These are phyloP conservation scores for Sebastes cheni DNA, from an alignment of 2,797 vertebrate genomes.

Conservation along the genomic window DNA sequence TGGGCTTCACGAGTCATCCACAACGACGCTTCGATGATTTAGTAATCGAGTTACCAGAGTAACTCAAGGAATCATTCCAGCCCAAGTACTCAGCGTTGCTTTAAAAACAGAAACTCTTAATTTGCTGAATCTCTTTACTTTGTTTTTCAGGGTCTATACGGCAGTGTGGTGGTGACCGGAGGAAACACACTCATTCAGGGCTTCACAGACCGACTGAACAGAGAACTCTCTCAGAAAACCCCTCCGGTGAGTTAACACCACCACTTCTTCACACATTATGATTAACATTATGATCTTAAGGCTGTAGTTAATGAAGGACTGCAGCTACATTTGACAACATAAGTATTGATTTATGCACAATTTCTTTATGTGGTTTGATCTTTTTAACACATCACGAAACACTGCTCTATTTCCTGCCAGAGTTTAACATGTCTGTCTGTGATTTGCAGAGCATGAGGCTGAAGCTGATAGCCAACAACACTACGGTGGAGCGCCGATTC, in stretches of 20 bases:
- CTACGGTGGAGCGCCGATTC: constrained; percentile 95
- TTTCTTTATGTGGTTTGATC: not conserved
- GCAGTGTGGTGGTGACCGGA: constrained; percentile 96
- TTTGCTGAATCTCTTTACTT: not conserved
- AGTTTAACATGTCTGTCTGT: not conserved
- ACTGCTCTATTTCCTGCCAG: not conserved
- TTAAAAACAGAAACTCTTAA: not conserved
- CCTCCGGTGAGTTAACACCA: constrained; percentile 87
- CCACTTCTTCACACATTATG: not conserved
- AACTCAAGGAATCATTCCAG: too few species aligned
- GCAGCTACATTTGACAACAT: too few species aligned
- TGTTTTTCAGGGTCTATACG: constrained; percentile 90
- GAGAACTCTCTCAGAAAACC: constrained; percentile 98
- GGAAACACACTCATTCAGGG: constrained; percentile 98
- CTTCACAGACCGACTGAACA: constrained; percentile 95
- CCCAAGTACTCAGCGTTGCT: fast-evolving
- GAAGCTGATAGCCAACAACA: constrained; percentile 98
- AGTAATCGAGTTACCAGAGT: too few species aligned
- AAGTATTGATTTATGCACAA: not conserved
- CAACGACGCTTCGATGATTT: too few species aligned
- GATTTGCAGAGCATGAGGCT: constrained; percentile 93
- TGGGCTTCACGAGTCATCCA: too few species aligned
- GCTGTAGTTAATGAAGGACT: too few species aligned
- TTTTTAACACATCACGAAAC: not conserved
- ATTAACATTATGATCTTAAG: too few species aligned